Evolutionary conservation across 2,113 vertebrate species (phyloP).

Genomic region (Pelecanus crispus): DNA sequence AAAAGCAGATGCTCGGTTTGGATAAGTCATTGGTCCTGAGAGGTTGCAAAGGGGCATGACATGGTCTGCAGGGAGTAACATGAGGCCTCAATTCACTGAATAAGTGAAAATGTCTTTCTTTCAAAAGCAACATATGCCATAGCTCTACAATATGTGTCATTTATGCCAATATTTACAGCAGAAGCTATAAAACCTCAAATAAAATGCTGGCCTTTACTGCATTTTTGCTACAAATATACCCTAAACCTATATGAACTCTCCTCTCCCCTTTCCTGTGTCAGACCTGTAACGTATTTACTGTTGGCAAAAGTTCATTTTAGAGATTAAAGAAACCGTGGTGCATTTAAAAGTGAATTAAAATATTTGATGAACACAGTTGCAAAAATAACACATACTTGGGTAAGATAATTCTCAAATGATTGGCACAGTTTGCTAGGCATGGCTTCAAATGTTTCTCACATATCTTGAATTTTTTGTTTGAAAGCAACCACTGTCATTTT

Average conservation of each 20-base stretch:
- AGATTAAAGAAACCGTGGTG: background rate
- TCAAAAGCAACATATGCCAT: constrained; percentile 39
- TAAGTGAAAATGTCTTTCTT: constrained; percentile 21
- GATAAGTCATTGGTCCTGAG: constrained; percentile 23
- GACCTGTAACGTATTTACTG: background rate
- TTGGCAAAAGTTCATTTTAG: background rate
- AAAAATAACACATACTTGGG: background rate
- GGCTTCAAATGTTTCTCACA: background rate
- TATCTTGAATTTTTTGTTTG: background rate
- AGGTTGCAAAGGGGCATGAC: constrained; percentile 9
- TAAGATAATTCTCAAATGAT: background rate
- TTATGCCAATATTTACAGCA: background rate
- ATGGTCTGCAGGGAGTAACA: constrained; percentile 39
- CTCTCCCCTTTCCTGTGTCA: background rate
- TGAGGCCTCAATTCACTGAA: constrained; percentile 25
- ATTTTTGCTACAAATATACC: background rate
- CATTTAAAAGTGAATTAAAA: background rate
- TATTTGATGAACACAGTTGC: background rate
- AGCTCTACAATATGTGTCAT: background rate
- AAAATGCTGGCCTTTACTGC: background rate
- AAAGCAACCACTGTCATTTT: background rate
- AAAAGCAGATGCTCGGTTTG: constrained; percentile 47
- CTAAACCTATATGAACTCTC: background rate
- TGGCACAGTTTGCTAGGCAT: background rate
- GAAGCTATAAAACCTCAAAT: background rate